Evolutionary conservation across 2,888 invertebrate genomes (phyloP).

Genomic region (Himalopsyche kuldschensis): DNA sequence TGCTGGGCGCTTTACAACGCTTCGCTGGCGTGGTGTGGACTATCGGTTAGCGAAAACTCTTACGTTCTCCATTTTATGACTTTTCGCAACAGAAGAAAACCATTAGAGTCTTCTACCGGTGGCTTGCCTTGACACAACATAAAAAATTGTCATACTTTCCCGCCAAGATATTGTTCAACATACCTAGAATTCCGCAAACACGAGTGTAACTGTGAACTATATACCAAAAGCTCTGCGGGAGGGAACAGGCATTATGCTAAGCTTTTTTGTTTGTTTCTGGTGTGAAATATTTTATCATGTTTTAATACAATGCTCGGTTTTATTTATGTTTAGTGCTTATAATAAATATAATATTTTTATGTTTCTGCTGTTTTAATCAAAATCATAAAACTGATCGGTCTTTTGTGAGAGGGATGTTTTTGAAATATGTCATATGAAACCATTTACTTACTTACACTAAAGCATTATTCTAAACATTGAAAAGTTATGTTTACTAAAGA

Average conservation of each 20-base stretch:
- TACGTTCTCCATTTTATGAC: conserved; percentile 25
- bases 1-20: background rate
- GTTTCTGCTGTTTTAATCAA: too few relatives aligned
- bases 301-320: background rate
- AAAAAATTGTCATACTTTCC: conserved; percentile 28
- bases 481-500: too few relatives aligned
- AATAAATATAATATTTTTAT: background rate
- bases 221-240: background rate
- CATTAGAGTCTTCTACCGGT: conserved; percentile 24
- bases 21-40: background rate
- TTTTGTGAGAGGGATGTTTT: too few relatives aligned
- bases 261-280: background rate
- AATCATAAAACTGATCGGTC: too few relatives aligned
- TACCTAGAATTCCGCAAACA: background rate
- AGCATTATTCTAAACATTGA: too few relatives aligned
- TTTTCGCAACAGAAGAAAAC: conserved; percentile 32
- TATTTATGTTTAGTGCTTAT: background rate
- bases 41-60: background rate
- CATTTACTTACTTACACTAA: too few relatives aligned
- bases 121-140: conserved; percentile 30
- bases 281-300: background rate
- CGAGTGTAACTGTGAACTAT: background rate
- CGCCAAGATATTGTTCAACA: background rate
- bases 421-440: too few relatives aligned
- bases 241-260: background rate